Conservation (phyloP, 2,113 vertebrate genomes). For the Cyprinodon brontotheroides region DNA sequence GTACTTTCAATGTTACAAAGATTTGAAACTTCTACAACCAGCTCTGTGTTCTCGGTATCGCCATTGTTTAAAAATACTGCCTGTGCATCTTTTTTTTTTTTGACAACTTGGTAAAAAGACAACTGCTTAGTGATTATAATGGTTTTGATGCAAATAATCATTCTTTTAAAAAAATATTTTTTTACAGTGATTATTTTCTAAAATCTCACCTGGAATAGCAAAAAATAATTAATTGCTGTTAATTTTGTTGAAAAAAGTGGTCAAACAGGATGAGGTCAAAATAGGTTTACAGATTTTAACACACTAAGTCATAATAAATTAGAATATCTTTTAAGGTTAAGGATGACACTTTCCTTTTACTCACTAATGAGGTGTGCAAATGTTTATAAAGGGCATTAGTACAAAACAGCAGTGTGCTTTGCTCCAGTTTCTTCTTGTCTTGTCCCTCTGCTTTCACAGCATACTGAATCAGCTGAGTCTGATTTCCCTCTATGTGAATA, state of each 20-base stretch:
- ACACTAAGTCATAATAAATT: neutral
- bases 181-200: neutral
- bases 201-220: neutral
- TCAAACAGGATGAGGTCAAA: neutral
- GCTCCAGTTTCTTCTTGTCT: conserved; percentile 25
- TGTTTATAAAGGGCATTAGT: conserved; percentile 1
- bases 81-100: too few species aligned
- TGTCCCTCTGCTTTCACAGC: conserved; percentile 40
- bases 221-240: neutral
- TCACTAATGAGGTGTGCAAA: neutral
- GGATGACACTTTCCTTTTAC: neutral
- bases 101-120: too few species aligned
- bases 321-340: neutral
- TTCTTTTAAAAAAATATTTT: too few species aligned
- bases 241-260: neutral
- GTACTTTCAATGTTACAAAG: too few species aligned
- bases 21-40: too few species aligned
- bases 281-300: neutral
- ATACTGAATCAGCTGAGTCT: conserved; percentile 50
- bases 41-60: too few species aligned
- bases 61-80: too few species aligned
- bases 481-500: conserved; percentile 61
- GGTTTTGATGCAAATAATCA: too few species aligned
- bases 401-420: neutral
- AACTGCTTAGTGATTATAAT: too few species aligned